Conservation (phyloP, 1,140 invertebrate species). For the Parasteatoda tepidariorum region DNA sequence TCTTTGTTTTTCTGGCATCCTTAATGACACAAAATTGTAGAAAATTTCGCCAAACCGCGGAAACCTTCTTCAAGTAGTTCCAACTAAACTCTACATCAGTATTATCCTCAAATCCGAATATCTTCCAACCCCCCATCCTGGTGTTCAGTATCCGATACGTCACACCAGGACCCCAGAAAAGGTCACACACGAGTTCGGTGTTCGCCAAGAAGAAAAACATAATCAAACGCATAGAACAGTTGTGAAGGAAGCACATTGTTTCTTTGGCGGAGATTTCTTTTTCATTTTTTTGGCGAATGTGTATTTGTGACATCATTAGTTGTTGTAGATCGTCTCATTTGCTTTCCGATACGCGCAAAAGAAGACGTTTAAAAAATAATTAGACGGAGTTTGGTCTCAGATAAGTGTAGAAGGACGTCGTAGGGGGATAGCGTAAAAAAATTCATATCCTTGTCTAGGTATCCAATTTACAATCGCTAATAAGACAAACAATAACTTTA, state of each 20-base stretch:
- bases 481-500: background rate
- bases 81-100: background rate
- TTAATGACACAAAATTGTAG: background rate
- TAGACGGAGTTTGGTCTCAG: background rate
- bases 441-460: background rate
- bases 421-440: background rate
- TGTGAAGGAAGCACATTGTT: constrained; percentile 27
- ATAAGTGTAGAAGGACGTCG: background rate
- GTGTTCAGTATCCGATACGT: constrained; percentile 9
- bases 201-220: background rate
- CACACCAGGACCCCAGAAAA: background rate
- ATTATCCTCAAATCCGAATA: background rate
- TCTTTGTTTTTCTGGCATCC: background rate
- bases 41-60: background rate
- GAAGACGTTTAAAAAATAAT: constrained; percentile 24
- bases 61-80: background rate
- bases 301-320: constrained; percentile 20
- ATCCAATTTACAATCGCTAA: background rate
- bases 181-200: background rate
- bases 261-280: background rate
- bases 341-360: constrained; percentile 8
- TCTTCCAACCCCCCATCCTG: constrained; percentile 12
- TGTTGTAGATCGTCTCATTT: constrained; percentile 20
- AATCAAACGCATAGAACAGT: background rate
- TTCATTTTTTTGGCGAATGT: background rate